Evolutionary conservation across 2,888 invertebrate species (phyloP).

Genomic region (Agrilus cyanescens): DNA sequence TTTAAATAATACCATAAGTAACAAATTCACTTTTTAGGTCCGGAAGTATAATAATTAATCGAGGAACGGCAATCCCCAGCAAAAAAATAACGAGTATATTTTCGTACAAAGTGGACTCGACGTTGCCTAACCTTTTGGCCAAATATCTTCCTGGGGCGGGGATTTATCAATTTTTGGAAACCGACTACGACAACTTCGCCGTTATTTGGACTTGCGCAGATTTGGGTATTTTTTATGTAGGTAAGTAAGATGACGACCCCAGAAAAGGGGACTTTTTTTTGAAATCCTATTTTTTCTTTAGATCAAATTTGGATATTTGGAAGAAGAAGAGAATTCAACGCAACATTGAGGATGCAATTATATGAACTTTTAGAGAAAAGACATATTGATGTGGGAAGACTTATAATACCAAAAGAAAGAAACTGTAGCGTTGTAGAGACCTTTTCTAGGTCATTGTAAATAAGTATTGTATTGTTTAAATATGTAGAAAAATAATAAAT

Average conservation of each 20-base stretch:
- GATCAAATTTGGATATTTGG: conserved; percentile 66
- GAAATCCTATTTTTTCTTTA: conserved; percentile 26
- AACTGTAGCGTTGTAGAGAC: conserved; percentile 37
- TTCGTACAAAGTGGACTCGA: conserved; percentile 47
- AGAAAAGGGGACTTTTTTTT: conserved; percentile 11
- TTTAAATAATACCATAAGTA: background rate
- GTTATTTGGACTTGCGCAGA: conserved; percentile 64
- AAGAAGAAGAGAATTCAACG: conserved; percentile 51
- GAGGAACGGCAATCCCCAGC: conserved; percentile 49
- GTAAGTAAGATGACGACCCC: conserved; percentile 27
- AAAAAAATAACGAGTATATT: conserved; percentile 33
- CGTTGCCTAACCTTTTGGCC: conserved; percentile 51
- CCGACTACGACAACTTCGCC: conserved; percentile 61
- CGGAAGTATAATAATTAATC: conserved; percentile 44
- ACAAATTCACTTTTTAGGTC: conserved; percentile 40
- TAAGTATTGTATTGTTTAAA: too few species aligned
- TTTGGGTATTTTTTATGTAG: conserved; percentile 49
- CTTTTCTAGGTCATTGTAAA: too few species aligned
- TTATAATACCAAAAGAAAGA: conserved; percentile 57
- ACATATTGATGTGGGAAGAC: conserved; percentile 54
- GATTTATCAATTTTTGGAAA: conserved; percentile 56
- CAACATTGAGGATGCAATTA: conserved; percentile 49
- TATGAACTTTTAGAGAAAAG: conserved; percentile 49
- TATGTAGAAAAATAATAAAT: too few species aligned
- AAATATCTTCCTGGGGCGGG: conserved; percentile 61